These are phyloP conservation scores for Hemicordylus capensis DNA, from an alignment of 2,113 vertebrate species.

Conservation along the genomic window DNA sequence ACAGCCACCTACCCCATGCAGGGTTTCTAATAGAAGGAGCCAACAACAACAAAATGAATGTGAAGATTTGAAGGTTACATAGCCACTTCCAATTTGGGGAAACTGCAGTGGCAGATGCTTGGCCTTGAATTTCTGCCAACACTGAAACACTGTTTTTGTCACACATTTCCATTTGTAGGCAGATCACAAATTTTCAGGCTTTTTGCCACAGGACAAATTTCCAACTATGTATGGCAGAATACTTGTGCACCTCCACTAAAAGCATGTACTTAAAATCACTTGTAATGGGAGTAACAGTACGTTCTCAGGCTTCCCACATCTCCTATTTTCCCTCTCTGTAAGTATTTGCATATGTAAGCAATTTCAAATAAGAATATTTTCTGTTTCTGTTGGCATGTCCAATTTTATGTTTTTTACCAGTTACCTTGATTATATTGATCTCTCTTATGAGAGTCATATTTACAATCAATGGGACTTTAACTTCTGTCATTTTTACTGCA, in stretches of 20 bases:
- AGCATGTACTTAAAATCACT: neutral
- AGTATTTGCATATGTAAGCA: constrained; percentile 26
- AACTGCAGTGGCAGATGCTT: constrained; percentile 59
- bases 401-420: neutral
- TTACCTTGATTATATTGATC: constrained; percentile 23
- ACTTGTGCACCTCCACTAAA: neutral
- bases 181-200: neutral
- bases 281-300: neutral
- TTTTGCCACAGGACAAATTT: neutral
- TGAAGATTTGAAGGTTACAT: constrained; percentile 51
- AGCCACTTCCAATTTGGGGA: constrained; percentile 27
- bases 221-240: neutral
- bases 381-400: neutral
- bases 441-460: constrained; percentile 23
- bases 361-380: constrained; percentile 41
- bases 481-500: neutral
- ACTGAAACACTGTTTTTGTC: neutral
- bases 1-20: constrained; percentile 15
- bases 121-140: constrained; percentile 40
- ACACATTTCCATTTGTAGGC: neutral
- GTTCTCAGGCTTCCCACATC: neutral
- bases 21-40: constrained; percentile 45
- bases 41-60: constrained; percentile 46
- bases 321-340: constrained; percentile 12
- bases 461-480: constrained; percentile 18